Evolutionary conservation across 2,113 vertebrate genomes (phyloP).

Genomic region (Chamaea fasciata): DNA sequence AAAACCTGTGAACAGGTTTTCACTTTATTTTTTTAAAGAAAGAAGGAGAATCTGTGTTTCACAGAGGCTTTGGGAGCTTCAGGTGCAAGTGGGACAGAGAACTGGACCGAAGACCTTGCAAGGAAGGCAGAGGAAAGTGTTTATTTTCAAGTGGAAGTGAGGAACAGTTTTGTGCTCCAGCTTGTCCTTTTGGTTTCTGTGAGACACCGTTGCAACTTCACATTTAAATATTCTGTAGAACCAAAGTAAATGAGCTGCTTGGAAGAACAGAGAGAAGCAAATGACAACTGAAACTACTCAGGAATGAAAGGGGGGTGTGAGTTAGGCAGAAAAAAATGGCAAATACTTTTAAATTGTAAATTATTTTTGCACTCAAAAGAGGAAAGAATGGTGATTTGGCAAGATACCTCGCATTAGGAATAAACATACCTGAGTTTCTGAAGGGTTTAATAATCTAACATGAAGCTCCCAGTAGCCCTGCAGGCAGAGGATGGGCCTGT

Average conservation of each 20-base stretch:
- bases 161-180: background rate
- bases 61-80: background rate
- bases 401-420: background rate
- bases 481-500: slow-evolving; percentile 58
- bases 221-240: background rate
- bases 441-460: slow-evolving; percentile 48
- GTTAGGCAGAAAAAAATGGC: background rate
- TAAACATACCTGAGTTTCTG: slow-evolving; percentile 42
- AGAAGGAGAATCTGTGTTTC: background rate
- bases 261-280: background rate
- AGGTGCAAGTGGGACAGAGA: background rate
- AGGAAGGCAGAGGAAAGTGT: background rate
- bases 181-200: background rate
- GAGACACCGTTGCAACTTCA: background rate
- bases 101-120: background rate
- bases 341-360: slow-evolving; percentile 41
- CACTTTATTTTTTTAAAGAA: background rate
- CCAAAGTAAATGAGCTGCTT: background rate
- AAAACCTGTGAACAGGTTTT: background rate
- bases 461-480: slow-evolving; percentile 40
- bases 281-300: background rate
- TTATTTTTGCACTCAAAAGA: slow-evolving; percentile 13
- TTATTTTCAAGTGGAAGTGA: background rate
- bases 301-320: background rate
- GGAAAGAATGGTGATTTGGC: slow-evolving; percentile 9